Percentiles rank a stretch among this genome's conserved stretches.
Conservation (phyloP, 2,888 invertebrate genomes). For the Xestia xanthographa region DNA sequence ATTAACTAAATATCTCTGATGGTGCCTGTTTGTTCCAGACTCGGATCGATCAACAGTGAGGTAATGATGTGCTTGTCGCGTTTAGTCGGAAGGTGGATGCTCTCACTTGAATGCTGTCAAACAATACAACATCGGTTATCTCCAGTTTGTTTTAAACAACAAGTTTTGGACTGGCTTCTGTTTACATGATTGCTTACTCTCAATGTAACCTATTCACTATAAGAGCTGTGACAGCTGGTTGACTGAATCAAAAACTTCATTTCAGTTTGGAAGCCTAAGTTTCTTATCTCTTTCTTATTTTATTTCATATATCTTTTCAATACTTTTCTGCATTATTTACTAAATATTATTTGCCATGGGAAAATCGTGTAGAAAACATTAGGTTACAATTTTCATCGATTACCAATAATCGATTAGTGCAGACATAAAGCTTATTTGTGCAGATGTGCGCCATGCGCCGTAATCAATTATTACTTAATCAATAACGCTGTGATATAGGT, state of each 20-base stretch:
- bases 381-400: neutral
- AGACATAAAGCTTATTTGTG: conserved; percentile 21
- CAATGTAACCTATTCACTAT: neutral
- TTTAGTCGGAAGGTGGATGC: too few species aligned
- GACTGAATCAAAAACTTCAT: neutral
- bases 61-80: neutral
- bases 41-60: neutral
- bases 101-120: too few species aligned
- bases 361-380: neutral
- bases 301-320: neutral
- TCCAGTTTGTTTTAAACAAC: neutral
- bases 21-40: conserved; percentile 21
- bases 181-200: neutral
- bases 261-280: neutral
- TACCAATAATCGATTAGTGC: conserved; percentile 21
- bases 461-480: conserved; percentile 15
- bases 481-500: conserved; percentile 4
- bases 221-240: neutral
- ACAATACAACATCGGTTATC: neutral
- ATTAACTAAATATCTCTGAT: neutral
- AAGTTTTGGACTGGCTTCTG: neutral
- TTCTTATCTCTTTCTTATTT: neutral
- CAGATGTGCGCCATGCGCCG: conserved; percentile 36
- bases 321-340: neutral
- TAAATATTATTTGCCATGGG: too few species aligned